phyloP scores from a whole-genome alignment of 2,888 invertebrate species.

The Synanthedon vespiformis region DNA sequence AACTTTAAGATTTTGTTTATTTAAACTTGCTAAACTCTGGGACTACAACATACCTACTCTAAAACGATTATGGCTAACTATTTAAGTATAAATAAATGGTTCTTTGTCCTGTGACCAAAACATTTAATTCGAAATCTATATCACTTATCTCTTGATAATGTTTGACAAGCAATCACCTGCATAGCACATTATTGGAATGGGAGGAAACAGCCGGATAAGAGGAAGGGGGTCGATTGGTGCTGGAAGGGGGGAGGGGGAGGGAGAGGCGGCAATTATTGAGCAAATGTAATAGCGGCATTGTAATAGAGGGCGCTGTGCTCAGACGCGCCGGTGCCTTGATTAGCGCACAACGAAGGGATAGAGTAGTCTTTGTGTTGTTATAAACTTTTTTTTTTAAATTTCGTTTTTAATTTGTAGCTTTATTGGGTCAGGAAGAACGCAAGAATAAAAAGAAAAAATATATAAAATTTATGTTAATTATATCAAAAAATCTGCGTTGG shows the following conservation, averaged over 20 bases:
- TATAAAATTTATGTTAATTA: no score
- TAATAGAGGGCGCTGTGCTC: slow-evolving; percentile 50
- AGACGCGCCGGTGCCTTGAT: slow-evolving; percentile 56
- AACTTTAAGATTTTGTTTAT: no score
- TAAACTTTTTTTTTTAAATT: no score
- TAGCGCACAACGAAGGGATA: slow-evolving; percentile 34
- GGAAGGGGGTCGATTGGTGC: slow-evolving; percentile 9
- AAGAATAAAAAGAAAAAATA: no score
- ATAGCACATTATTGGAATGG: not conserved
- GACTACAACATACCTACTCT: no score
- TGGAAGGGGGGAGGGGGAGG: slow-evolving; percentile 16
- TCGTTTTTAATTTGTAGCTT: no score
- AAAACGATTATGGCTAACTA: no score
- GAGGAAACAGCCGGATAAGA: not conserved
- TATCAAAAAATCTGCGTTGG: no score
- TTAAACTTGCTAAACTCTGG: no score
- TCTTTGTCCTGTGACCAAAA: no score
- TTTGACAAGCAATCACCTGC: slow-evolving; percentile 6
- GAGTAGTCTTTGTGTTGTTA: slow-evolving; percentile 18
- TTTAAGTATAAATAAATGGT: no score
- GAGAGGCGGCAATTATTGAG: slow-evolving; percentile 57
- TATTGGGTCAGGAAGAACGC: no score
- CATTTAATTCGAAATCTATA: not conserved
- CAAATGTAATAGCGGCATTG: slow-evolving; percentile 69
- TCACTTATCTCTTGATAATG: not conserved